phyloP scores from a whole-genome alignment of 30 jellyfish, hydroid and myxozoan genomes.

The Phacellophora camtschatica region DNA sequence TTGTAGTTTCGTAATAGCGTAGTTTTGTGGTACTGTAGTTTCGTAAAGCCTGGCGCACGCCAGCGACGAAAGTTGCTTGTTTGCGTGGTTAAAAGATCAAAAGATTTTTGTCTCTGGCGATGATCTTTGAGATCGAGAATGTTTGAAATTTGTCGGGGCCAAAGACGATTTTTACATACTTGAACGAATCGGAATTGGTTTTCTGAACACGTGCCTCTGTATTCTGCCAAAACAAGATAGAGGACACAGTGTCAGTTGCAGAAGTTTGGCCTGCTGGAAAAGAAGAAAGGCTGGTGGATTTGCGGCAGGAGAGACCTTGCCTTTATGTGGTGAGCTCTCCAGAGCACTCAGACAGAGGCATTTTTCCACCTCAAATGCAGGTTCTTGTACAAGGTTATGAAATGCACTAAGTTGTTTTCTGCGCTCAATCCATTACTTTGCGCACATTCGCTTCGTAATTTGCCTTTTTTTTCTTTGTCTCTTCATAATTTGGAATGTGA shows the following conservation, averaged over 20 bases:
- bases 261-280: background rate
- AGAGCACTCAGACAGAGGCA: too few relatives aligned
- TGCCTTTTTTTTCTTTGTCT: too few relatives aligned
- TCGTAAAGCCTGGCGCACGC: too few relatives aligned
- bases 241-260: background rate
- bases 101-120: constrained; percentile 5
- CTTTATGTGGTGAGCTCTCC: background rate
- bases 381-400: too few relatives aligned
- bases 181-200: background rate
- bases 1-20: too few relatives aligned
- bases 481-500: too few relatives aligned
- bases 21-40: too few relatives aligned
- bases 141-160: background rate
- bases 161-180: background rate
- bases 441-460: too few relatives aligned
- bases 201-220: background rate
- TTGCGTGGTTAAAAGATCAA: background rate
- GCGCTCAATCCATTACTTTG: too few relatives aligned
- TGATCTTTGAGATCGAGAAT: too few relatives aligned
- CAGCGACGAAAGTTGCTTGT: background rate
- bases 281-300: background rate
- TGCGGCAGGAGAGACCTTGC: constrained; percentile 23
- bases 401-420: too few relatives aligned
- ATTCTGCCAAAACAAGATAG: background rate
- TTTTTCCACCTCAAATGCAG: too few relatives aligned